Conservation (phyloP, 1,140 invertebrate genomes). For the Eriosoma lanigerum region DNA sequence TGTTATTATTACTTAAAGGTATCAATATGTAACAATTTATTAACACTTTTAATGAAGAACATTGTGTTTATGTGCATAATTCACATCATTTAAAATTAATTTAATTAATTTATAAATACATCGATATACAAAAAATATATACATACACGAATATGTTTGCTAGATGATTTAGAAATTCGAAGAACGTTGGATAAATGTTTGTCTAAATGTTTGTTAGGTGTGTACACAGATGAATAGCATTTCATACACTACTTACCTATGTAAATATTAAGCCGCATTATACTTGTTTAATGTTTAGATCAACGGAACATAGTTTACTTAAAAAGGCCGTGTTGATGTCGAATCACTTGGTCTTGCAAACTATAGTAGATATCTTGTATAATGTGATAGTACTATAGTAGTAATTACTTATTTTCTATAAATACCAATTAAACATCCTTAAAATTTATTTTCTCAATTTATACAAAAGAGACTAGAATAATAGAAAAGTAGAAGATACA, state of each 20-base stretch:
- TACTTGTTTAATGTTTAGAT: neutral
- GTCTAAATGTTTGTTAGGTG: too few species aligned
- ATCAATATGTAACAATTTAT: too few species aligned
- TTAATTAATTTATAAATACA: too few species aligned
- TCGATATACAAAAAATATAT: neutral
- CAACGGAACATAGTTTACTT: conserved; percentile 5
- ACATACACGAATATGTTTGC: neutral
- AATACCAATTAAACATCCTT: too few species aligned
- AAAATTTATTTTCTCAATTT: neutral
- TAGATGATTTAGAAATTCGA: neutral
- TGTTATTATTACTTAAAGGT: too few species aligned
- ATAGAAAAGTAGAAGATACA: neutral
- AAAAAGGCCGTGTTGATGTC: neutral
- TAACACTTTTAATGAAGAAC: too few species aligned
- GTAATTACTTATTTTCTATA: too few species aligned
- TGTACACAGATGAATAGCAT: neutral
- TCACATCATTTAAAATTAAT: too few species aligned
- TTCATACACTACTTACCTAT: neutral
- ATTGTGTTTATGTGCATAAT: too few species aligned
- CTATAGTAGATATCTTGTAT: neutral
- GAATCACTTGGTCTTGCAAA: neutral
- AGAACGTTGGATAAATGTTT: neutral
- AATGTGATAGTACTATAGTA: too few species aligned
- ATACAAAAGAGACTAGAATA: neutral
- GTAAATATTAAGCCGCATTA: conserved; percentile 14